Conservation (phyloP, 2,113 vertebrate genomes). For the Nerophis ophidion region DNA sequence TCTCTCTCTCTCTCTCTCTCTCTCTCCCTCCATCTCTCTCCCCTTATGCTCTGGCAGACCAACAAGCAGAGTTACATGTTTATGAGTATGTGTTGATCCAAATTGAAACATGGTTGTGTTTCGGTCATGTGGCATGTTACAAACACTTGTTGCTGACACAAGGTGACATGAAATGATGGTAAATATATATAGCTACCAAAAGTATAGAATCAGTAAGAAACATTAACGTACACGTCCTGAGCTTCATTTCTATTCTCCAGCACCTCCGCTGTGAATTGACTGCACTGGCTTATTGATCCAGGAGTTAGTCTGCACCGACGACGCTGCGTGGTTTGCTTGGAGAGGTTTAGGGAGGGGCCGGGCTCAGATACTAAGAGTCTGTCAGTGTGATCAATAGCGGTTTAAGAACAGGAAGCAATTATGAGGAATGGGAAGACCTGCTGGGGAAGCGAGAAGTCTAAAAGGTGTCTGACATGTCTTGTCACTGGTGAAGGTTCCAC, state of each 20-base stretch:
- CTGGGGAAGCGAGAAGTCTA: slow-evolving; percentile 4
- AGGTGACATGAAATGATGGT: too few species aligned
- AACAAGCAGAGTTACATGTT: too few species aligned
- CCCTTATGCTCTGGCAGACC: too few species aligned
- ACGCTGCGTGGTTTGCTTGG: background rate
- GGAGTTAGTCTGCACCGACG: slow-evolving; percentile 40
- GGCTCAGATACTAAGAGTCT: slow-evolving; percentile 15
- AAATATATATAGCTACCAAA: too few species aligned
- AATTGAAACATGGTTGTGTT: too few species aligned
- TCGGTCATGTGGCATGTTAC: too few species aligned
- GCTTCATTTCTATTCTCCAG: slow-evolving; percentile 37
- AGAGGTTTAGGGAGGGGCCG: slow-evolving; percentile 7
- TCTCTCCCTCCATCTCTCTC: too few species aligned
- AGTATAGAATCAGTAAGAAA: too few species aligned
- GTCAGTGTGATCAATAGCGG: slow-evolving; percentile 46
- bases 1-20: too few species aligned
- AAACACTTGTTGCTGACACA: too few species aligned
- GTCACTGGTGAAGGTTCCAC: background rate
- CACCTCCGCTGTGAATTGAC: slow-evolving; percentile 40
- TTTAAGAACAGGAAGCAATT: slow-evolving; percentile 52
- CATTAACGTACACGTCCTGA: too few species aligned
- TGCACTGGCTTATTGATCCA: slow-evolving; percentile 52
- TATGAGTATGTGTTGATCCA: too few species aligned
- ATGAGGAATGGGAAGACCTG: slow-evolving; percentile 35
- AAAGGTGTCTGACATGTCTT: background rate